These are phyloP conservation scores for Stichopus chloronotus DNA, from an alignment of 35 echinoderm and acorn worm species.

Conservation along the genomic window DNA sequence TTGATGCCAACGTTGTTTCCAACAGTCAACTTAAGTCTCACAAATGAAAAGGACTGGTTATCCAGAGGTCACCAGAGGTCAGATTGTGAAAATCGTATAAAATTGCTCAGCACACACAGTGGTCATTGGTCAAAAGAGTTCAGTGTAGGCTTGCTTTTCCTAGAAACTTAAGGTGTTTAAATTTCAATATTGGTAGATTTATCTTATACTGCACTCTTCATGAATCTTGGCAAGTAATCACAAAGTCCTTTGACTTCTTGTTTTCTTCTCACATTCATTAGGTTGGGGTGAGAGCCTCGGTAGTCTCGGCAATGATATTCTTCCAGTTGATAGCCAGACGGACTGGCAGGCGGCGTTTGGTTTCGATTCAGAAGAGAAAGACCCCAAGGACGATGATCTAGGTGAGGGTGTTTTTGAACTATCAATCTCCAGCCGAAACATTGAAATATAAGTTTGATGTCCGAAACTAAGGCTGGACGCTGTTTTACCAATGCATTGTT, in stretches of 20 bases:
- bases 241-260: neutral
- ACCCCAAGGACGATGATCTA: slow-evolving; percentile 94
- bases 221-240: neutral
- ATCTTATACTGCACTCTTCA: neutral
- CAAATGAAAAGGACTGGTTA: no score
- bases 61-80: no score
- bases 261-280: neutral
- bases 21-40: no score
- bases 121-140: no score
- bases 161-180: no score
- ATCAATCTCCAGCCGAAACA: neutral
- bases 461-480: neutral
- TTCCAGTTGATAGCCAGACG: slow-evolving; percentile 84
- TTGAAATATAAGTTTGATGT: neutral
- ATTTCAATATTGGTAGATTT: no score
- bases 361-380: slow-evolving; percentile 76
- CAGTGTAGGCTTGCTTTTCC: no score
- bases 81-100: no score
- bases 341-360: slow-evolving; percentile 98
- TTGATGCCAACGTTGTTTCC: no score
- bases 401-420: slow-evolving; percentile 46
- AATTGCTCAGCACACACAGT: no score
- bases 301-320: slow-evolving; percentile 67
- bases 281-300: slow-evolving; percentile 84
- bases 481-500: no score